Base-by-base conservation (phyloP, 2,113 vertebrate genomes). In the Gorsachius goisagi region DNA sequence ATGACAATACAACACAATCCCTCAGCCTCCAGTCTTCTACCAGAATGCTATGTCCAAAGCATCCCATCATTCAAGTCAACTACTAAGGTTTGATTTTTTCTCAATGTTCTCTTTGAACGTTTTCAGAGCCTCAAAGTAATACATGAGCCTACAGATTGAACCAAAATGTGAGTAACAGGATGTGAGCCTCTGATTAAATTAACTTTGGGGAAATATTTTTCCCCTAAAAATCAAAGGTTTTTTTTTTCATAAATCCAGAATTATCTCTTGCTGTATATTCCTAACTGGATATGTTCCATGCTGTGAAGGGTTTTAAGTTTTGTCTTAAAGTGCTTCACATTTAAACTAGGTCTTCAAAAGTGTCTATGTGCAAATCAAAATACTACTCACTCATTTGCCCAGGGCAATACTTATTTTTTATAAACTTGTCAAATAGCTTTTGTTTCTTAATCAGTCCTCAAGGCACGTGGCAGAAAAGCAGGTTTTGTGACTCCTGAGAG, bases 391-490 rank as follows among this genome's bases (percentile, higher is more conserved):
- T 55, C 28, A 50, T 55, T 93, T 88, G 66, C 74, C 62, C 67
- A 64, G 16, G 37, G 90, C 45, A 88, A 81, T 74, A 77, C 77
- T 78, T 84, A 56, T 80, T 90, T 90, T 88, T 94, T 47, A 93
- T 85, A 93, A 91, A 87, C 44, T 91, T 95, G 69, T 82, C 82
- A 94, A 76, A 50, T 44, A 79, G 9, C 52, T 39, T 93, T 87
- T 73, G 44, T 93, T 94, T 95, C 67, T 91, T 85, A 83, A 84
- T 85, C 87, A 81, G 8, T 87, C 52, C 85, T 81, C 68, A 89
- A 28, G 15, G 52, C n/a, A 85, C 9, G 6, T 53, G 41, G 28
- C 22, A 67, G 69, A 77, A 58, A 86, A 89, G 69, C 30, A 89
- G 49, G 12, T 72, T 94, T 71, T 81, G 15, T 16, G 7, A 58